phyloP scores from a whole-genome alignment of 2,888 invertebrate genomes.

The Eurytoma californica region DNA sequence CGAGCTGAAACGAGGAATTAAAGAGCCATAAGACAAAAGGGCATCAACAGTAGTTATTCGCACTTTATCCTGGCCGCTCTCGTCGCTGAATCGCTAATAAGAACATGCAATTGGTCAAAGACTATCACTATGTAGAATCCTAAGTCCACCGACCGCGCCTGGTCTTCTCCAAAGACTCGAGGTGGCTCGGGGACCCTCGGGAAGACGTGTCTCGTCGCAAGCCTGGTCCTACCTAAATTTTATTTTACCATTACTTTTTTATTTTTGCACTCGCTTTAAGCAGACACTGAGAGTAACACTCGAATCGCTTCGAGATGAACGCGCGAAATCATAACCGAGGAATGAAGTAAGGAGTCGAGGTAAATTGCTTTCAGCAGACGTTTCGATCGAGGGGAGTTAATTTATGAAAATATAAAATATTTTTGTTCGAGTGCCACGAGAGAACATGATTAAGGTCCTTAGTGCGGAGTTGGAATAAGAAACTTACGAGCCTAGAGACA shows the following conservation, averaged over 20 bases:
- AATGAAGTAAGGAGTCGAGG: neutral
- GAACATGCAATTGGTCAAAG: constrained; percentile 71
- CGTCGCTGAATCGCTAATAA: constrained; percentile 60
- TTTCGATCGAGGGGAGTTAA: neutral
- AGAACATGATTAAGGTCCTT: constrained; percentile 11
- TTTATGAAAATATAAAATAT: constrained; percentile 45
- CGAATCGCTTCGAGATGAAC: neutral
- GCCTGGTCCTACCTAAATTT: constrained; percentile 4
- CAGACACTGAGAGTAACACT: constrained; percentile 16
- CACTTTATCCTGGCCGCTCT: neutral
- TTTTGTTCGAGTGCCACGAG: constrained; percentile 22
- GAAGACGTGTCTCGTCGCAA: constrained; percentile 24
- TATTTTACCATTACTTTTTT: no score
- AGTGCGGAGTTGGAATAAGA: constrained; percentile 15
- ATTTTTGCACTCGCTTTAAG: constrained; percentile 49
- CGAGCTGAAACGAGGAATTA: neutral
- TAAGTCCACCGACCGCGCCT: constrained; percentile 55
- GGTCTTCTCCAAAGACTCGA: constrained; percentile 6
- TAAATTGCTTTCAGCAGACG: neutral
- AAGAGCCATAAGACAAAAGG: neutral
- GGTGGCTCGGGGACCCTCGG: constrained; percentile 3
- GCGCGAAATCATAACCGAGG: constrained; percentile 10
- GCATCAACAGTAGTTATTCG: neutral
- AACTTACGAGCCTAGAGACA: constrained; percentile 45
- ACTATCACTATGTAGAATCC: constrained; percentile 66